Evolutionary conservation across 2,113 vertebrate species (phyloP).

Genomic region (Benitochromis conjunctus): DNA sequence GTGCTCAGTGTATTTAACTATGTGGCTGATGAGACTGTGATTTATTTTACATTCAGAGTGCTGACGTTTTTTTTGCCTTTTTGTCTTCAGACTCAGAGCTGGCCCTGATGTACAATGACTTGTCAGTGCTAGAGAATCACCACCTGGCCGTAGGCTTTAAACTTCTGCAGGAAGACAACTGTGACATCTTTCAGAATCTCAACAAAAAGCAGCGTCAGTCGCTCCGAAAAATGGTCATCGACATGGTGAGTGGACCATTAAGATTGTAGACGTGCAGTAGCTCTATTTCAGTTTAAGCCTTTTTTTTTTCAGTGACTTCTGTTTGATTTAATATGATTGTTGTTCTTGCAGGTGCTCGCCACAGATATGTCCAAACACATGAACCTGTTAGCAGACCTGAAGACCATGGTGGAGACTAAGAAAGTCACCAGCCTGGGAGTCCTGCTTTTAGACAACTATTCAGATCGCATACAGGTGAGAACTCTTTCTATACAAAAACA

Average conservation of each 20-base stretch:
- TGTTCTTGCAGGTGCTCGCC: slow-evolving; percentile 80
- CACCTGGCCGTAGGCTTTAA: slow-evolving; percentile 92
- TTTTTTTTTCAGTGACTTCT: background rate
- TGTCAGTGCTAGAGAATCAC: slow-evolving; percentile 90
- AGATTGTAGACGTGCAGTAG: background rate
- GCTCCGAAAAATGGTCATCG: slow-evolving; percentile 87
- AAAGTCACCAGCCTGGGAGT: slow-evolving; percentile 91
- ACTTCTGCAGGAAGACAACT: slow-evolving; percentile 88
- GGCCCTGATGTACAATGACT: slow-evolving; percentile 90
- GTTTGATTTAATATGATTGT: background rate
- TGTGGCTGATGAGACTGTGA: background rate
- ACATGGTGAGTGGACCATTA: slow-evolving; percentile 75
- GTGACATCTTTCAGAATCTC: slow-evolving; percentile 89
- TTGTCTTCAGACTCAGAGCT: slow-evolving; percentile 82
- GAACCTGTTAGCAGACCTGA: slow-evolving; percentile 89
- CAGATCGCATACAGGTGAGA: slow-evolving; percentile 87
- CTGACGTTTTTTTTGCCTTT: background rate
- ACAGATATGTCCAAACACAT: slow-evolving; percentile 97
- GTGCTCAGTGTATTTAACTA: background rate
- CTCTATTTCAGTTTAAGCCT: background rate
- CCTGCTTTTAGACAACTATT: slow-evolving; percentile 89
- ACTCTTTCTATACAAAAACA: background rate
- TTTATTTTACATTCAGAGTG: background rate
- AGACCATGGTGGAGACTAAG: slow-evolving; percentile 98
- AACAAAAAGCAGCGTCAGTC: slow-evolving; percentile 84